Conservation (phyloP, 2,888 invertebrate species). For the Coleophora deauratella region DNA sequence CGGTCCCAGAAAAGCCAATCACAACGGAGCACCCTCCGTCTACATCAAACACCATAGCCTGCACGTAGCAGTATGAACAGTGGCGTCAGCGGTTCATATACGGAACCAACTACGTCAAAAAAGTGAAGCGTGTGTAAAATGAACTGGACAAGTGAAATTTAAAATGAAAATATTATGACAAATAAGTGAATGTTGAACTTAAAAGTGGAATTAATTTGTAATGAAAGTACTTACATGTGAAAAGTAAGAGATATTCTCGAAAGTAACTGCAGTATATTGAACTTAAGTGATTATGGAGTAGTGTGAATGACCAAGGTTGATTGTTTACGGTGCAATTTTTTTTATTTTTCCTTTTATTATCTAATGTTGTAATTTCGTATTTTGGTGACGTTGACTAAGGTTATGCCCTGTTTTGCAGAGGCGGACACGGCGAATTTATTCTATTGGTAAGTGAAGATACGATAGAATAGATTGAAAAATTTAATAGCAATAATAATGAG, state of each 20-base stretch:
- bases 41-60: conserved; percentile 47
- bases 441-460: no score
- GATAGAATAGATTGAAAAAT: no score
- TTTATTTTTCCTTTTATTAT: no score
- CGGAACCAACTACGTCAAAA: conserved; percentile 39
- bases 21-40: conserved; percentile 24
- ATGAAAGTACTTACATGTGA: background rate
- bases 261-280: no score
- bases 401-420: no score
- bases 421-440: no score
- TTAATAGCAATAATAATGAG: no score
- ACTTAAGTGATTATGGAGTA: background rate
- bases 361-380: no score
- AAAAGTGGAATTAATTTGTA: background rate
- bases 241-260: no score
- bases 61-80: conserved; percentile 63
- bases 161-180: background rate
- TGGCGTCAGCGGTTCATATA: conserved; percentile 62
- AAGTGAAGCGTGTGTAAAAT: conserved; percentile 25
- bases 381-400: no score
- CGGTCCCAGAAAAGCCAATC: conserved; percentile 23
- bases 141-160: conserved; percentile 3
- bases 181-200: background rate
- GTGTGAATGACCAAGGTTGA: background rate
- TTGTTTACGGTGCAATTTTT: conserved; percentile 7